phyloP scores from a whole-genome alignment of 2,888 invertebrate genomes.

The Apomyelois bistriatella region DNA sequence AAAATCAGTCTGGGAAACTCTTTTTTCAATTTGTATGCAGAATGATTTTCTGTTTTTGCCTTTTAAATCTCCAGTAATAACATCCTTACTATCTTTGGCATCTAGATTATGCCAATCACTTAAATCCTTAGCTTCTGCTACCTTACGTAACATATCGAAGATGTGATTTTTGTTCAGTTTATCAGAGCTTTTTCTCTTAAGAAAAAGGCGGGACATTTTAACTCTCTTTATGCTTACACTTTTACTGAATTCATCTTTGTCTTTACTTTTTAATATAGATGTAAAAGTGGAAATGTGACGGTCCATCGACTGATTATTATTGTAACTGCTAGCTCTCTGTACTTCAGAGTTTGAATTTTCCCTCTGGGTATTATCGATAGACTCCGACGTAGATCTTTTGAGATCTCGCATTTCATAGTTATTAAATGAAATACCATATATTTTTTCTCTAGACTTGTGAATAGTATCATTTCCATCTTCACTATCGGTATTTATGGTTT shows the following conservation, averaged over 20 bases:
- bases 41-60: conserved; percentile 35
- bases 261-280: conserved; percentile 49
- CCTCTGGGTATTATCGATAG: conserved; percentile 8
- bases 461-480: neutral
- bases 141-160: conserved; percentile 52
- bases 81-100: conserved; percentile 52
- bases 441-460: neutral
- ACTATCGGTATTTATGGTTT: neutral
- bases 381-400: conserved; percentile 25
- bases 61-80: conserved; percentile 25
- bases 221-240: conserved; percentile 48
- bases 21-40: conserved; percentile 50
- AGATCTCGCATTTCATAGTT: conserved; percentile 2
- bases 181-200: conserved; percentile 27
- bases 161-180: conserved; percentile 32
- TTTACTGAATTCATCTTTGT: conserved; percentile 19
- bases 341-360: conserved; percentile 7
- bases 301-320: conserved; percentile 12
- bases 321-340: conserved; percentile 18
- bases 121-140: conserved; percentile 49
- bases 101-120: conserved; percentile 60
- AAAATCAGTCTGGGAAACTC: conserved; percentile 55
- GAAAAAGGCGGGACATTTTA: conserved; percentile 45
- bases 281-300: conserved; percentile 29
- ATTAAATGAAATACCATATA: neutral